A percentile compares a stretch with the other conserved stretches of the same genome.
These are phyloP conservation scores for Prunella strophiata DNA, from an alignment of 2,797 vertebrate species.

Conservation along the genomic window DNA sequence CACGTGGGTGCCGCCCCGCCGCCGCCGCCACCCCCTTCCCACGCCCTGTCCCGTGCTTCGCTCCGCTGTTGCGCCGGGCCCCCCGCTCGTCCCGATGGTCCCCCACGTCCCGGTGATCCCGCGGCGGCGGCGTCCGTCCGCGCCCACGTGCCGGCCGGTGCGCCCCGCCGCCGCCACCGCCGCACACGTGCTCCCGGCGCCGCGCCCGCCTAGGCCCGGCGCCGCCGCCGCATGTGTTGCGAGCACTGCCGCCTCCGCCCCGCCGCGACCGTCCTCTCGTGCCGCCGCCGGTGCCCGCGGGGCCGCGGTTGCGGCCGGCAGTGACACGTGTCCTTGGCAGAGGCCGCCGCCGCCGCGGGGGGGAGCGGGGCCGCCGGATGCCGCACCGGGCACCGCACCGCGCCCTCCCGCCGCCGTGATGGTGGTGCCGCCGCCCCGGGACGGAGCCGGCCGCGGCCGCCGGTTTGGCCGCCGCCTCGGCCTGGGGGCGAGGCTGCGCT, in stretches of 20 bases:
- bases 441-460: neutral
- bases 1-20: conserved; percentile 35
- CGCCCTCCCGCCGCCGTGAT: neutral
- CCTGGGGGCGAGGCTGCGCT: neutral
- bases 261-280: neutral
- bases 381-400: neutral
- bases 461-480: neutral
- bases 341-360: conserved; percentile 15
- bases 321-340: conserved; percentile 68
- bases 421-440: neutral
- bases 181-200: neutral
- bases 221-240: conserved; percentile 68
- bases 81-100: neutral
- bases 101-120: neutral
- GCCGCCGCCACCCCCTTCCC: neutral
- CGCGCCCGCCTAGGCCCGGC: conserved; percentile 3
- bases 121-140: neutral
- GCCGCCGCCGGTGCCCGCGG: neutral
- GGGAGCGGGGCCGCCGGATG: neutral
- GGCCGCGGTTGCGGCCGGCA: neutral
- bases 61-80: neutral
- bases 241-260: conserved; percentile 61
- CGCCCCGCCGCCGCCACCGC: neutral
- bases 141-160: neutral
- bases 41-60: neutral